A percentile compares a stretch with the other conserved stretches of the same genome.
Conservation (phyloP, 2,888 invertebrate species). For the Petrolisthes cinctipes region DNA sequence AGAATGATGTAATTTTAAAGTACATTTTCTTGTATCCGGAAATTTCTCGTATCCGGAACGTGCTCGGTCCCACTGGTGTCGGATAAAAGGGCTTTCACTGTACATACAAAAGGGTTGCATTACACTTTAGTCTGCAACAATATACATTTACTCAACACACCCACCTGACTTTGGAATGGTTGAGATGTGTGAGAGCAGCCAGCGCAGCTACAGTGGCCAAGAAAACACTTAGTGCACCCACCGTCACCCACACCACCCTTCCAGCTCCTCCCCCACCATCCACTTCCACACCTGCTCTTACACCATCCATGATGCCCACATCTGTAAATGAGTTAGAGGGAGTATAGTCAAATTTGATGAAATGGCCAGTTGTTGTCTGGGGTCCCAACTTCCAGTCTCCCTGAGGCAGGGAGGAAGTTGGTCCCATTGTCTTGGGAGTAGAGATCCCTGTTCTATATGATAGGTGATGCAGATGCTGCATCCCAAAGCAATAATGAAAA, state of each 20-base stretch:
- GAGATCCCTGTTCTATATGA: not conserved
- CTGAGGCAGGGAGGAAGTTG: no score
- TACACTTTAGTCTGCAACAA: not conserved
- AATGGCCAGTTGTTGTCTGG: not conserved
- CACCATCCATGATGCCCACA: not conserved
- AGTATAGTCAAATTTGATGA: not conserved
- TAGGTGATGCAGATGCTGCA: not conserved
- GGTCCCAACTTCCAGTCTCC: no score
- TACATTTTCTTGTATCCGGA: no score
- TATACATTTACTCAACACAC: not conserved
- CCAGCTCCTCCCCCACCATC: constrained; percentile 33
- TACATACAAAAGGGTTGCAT: no score
- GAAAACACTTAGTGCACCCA: constrained; percentile 52
- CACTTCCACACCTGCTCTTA: constrained; percentile 39
- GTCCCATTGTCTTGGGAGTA: not conserved
- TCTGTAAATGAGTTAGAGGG: not conserved
- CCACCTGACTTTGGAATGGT: constrained; percentile 47
- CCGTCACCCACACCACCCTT: constrained; percentile 52
- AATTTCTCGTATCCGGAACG: no score
- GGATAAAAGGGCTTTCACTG: no score
- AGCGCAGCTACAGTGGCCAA: constrained; percentile 50
- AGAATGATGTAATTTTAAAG: no score
- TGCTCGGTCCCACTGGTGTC: no score
- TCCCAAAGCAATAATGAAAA: not conserved
- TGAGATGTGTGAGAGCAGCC: constrained; percentile 50